phyloP scores from a whole-genome alignment of 2,797 vertebrate species.

The Rhincodon typus region DNA sequence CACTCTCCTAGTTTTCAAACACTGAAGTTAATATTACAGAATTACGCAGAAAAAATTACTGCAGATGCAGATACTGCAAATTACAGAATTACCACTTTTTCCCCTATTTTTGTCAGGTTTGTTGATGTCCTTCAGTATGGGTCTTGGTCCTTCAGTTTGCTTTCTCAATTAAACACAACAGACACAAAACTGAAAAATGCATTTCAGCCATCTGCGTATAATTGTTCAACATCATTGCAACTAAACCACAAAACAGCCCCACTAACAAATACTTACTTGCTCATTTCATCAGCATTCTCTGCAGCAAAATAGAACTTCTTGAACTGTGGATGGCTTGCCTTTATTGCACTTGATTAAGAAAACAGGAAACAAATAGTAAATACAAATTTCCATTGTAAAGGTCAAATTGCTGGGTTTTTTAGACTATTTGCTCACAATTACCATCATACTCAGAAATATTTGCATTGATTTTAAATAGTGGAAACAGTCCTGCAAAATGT shows the following conservation, averaged over 20 bases:
- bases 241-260: not conserved
- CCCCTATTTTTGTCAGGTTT: too few relatives aligned
- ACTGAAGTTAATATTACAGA: not conserved
- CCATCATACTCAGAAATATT: not conserved
- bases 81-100: not conserved
- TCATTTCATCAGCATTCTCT: slow-evolving; percentile 87
- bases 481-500: not conserved
- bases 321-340: slow-evolving; percentile 85
- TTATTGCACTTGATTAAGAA: slow-evolving; percentile 73
- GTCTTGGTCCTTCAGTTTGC: not conserved
- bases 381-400: not conserved
- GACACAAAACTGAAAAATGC: not conserved
- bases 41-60: not conserved
- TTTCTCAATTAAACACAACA: not conserved
- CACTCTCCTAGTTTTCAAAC: not conserved
- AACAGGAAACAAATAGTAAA: not conserved
- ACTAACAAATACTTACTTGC: slow-evolving; percentile 65
- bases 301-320: slow-evolving; percentile 96
- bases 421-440: not conserved
- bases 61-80: too few relatives aligned
- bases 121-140: not conserved
- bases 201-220: not conserved
- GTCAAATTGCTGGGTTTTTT: not conserved
- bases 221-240: not conserved
- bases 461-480: not conserved